Evolutionary conservation across 1,140 invertebrate species (phyloP).

Genomic region (Dufourea novaeangliae): DNA sequence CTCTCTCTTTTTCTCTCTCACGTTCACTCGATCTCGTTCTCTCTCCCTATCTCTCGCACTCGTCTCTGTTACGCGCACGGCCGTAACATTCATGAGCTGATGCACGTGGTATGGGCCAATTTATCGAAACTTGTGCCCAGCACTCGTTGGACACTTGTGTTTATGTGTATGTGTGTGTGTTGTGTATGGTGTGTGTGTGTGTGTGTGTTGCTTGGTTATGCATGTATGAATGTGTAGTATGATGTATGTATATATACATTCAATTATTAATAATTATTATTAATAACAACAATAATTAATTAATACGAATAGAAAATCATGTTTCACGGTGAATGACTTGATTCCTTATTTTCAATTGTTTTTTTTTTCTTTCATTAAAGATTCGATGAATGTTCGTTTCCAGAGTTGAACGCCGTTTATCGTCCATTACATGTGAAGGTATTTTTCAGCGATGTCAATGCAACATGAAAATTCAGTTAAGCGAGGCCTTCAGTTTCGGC

Average conservation of each 20-base stretch:
- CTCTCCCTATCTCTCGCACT: constrained; percentile 49
- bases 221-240: constrained; percentile 69
- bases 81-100: constrained; percentile 59
- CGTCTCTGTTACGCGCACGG: constrained; percentile 55
- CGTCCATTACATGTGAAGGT: constrained; percentile 33
- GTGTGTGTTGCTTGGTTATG: constrained; percentile 68
- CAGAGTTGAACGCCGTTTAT: constrained; percentile 34
- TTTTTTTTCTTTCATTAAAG: constrained; percentile 46
- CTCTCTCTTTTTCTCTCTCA: constrained; percentile 28
- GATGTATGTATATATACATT: constrained; percentile 81
- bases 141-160: constrained; percentile 53
- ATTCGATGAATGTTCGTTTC: constrained; percentile 68
- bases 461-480: constrained; percentile 53
- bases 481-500: constrained; percentile 54
- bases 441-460: constrained; percentile 45
- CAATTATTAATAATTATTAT: constrained; percentile 81
- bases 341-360: constrained; percentile 56
- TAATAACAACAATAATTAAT: constrained; percentile 81
- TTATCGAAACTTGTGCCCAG: constrained; percentile 50
- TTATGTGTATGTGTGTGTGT: constrained; percentile 74
- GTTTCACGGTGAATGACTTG: constrained; percentile 77
- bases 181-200: constrained; percentile 74
- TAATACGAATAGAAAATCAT: constrained; percentile 81
- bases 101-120: constrained; percentile 59
- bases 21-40: constrained; percentile 40